Conservation (phyloP, 1,140 invertebrate genomes). For the Charaxes varanes region DNA sequence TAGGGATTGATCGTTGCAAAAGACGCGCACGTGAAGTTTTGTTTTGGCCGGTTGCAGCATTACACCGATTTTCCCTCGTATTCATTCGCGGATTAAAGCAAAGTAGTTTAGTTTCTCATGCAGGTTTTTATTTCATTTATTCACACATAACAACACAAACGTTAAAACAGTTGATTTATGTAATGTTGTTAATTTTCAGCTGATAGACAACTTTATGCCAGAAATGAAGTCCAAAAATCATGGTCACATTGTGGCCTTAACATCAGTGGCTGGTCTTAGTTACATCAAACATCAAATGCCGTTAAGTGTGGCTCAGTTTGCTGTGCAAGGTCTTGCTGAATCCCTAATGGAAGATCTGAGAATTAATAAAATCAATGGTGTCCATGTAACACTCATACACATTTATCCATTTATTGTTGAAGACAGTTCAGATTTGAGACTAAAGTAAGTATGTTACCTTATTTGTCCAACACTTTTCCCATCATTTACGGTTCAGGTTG, state of each 20-base stretch:
- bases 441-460: slow-evolving; percentile 75
- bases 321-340: slow-evolving; percentile 79
- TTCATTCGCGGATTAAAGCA: no score
- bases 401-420: slow-evolving; percentile 79
- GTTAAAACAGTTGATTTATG: no score
- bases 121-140: no score
- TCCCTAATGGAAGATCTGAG: slow-evolving; percentile 77
- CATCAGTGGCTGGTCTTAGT: slow-evolving; percentile 81
- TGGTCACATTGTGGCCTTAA: slow-evolving; percentile 82
- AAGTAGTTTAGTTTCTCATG: no score
- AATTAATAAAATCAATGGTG: slow-evolving; percentile 69
- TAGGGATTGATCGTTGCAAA: no score
- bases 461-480: no score
- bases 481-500: no score
- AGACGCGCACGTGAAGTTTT: no score
- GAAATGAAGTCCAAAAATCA: slow-evolving; percentile 77
- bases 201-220: slow-evolving; percentile 80
- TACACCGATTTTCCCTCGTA: no score
- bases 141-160: no score
- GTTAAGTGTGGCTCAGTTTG: slow-evolving; percentile 83
- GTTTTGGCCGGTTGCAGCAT: no score
- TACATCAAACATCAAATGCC: slow-evolving; percentile 78
- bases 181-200: no score
- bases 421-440: slow-evolving; percentile 74
- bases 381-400: slow-evolving; percentile 76